Evolutionary conservation across 2,888 invertebrate species (phyloP).

Genomic region (Acronicta alni): DNA sequence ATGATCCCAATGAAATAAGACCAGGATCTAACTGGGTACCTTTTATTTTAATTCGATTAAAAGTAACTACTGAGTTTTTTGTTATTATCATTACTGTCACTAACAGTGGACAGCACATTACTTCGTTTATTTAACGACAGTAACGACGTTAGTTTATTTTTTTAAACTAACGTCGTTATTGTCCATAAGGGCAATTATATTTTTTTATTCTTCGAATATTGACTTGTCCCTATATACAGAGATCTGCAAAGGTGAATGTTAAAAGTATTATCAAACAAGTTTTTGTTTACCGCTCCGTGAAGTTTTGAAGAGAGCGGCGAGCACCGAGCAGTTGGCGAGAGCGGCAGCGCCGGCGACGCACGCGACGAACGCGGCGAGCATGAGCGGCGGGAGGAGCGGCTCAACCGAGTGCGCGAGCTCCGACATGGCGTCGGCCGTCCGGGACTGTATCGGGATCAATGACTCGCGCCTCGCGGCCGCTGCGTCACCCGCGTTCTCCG

Average conservation of each 20-base stretch:
- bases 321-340: slow-evolving; percentile 80
- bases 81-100: no score
- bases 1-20: slow-evolving; percentile 7
- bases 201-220: no score
- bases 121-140: no score
- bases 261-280: slow-evolving; percentile 30
- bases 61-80: no score
- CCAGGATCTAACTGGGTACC: neutral
- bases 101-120: no score
- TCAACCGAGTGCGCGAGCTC: slow-evolving; percentile 69
- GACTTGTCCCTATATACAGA: neutral
- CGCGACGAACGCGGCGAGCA: slow-evolving; percentile 73
- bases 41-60: no score
- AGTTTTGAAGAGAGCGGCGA: slow-evolving; percentile 81
- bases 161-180: no score
- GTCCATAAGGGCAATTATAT: no score
- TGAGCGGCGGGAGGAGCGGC: slow-evolving; percentile 79
- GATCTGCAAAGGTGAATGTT: neutral
- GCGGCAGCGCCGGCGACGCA: slow-evolving; percentile 83
- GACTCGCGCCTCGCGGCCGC: slow-evolving; percentile 81
- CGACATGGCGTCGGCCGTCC: slow-evolving; percentile 81
- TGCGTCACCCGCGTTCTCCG: slow-evolving; percentile 82
- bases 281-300: slow-evolving; percentile 82
- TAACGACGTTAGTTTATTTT: no score
- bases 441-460: slow-evolving; percentile 87